Evolutionary conservation across 2,113 vertebrate genomes (phyloP), one percentile per base, ranked within the genome.

Genomic region (Vicugna pacos): DNA sequence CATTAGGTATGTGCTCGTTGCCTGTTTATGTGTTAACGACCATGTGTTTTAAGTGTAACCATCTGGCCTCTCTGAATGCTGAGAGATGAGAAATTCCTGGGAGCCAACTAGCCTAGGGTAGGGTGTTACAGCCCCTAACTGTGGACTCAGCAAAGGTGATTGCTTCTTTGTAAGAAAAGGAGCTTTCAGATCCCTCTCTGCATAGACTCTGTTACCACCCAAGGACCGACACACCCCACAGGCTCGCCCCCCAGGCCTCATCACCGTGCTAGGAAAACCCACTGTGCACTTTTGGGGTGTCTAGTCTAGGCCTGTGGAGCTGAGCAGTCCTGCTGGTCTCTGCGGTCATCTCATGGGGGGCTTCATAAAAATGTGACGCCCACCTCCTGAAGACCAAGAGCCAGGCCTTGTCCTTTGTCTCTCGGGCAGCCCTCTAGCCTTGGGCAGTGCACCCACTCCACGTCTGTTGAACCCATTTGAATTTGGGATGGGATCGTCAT

Each of bases 1-100:
- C 94, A 98, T 99, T 99, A 99, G 99, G 99, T 99, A 99, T 98
- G 99, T 99, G 98, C 91, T 92, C 91, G 6, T 11, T 94, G 35
- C 95, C 93, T 91, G 69, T 92, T 48, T 50, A 8, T 50, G 35
- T 92, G 15, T 87, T 56, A 30, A 67, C 65, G 52, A 9, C 52
- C 28, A 7, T 89, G 85, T 89, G 38, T 64, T 46, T 3, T 48
- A 10, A 24, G 52, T 42, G 54, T 62, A 35, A 83, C 76, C 50
- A 4, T 0, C 32, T 54, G 73, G 86, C 52, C 54, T 80, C 56
- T 89, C 48, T 89, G 32, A 84, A 22, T 75, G 52, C 6, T 24
- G 17, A 97, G 83, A 28, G 70, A 58, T 14, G 9, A 79, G 16
- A 89, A 22, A 38, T 15, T 5, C 64, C 13, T 56, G 60, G 8